Percentiles rank a stretch among this genome's conserved stretches.
Conservation (phyloP, 2,797 vertebrate species). For the Smutsia temminckii region DNA sequence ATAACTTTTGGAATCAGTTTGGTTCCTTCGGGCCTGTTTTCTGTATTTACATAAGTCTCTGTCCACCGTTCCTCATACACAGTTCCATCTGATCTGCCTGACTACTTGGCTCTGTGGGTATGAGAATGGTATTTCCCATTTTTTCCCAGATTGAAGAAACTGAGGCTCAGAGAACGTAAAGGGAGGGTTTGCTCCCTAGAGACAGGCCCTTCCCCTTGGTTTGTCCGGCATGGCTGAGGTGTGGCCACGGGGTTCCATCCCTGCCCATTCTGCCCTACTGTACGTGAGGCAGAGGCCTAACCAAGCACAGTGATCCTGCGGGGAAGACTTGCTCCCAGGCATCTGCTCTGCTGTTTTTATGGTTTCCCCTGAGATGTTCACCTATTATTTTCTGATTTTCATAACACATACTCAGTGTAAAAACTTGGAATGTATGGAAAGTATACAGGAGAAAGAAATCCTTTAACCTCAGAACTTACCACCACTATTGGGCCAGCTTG, state of each 20-base stretch:
- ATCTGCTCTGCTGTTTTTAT: not conserved
- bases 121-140: not conserved
- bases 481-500: rapidly evolving
- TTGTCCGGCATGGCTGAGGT: not conserved
- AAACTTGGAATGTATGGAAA: not conserved
- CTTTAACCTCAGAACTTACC: not conserved
- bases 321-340: not conserved
- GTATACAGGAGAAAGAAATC: not conserved
- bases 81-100: not conserved
- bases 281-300: not conserved
- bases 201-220: not conserved
- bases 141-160: not conserved
- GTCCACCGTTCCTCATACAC: not conserved
- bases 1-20: not conserved
- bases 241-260: not conserved
- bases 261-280: rapidly evolving
- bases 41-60: not conserved
- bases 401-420: not conserved
- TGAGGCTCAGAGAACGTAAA: too few species aligned
- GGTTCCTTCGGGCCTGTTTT: not conserved
- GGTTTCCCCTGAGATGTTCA: not conserved
- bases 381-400: not conserved
- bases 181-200: not conserved
- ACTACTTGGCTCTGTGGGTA: not conserved
- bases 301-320: rapidly evolving